Evolutionary conservation across 2,888 invertebrate species (phyloP), one percentile per base, ranked within the genome.

Genomic region (Chrysotoxum bicinctum): DNA sequence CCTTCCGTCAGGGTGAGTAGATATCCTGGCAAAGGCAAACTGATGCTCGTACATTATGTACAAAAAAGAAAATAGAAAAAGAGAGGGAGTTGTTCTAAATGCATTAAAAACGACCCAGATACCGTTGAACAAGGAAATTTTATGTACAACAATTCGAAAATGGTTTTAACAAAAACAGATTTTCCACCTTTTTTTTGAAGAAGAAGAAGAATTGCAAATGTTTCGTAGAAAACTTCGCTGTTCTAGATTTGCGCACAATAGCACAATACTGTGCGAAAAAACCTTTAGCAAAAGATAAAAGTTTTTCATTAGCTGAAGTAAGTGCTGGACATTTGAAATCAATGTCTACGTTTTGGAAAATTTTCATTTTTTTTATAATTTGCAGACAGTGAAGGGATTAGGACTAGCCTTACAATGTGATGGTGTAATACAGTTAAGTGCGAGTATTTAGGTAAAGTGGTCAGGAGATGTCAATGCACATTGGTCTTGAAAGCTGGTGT

Each of bases 211-310:
- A 64, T 64, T 21, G 21, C 69, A 75, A 56, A 80, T 52, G 14
- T 80, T 52, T 52, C 21, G 56, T 43, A 16, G 30, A 19, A 68
- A 16, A 48, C 35, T 50, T 60, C 10, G 50, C 14, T 35, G n/a
- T 74, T 56, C 48, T 23, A 69, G 73, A 50, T 69, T 12, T 69
- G 62, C 78, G 69, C 68, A 58, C 32, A 32, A 19, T 45, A 26
- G 1, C 12, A 64, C 45, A 64, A n/a, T 45, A 5, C 32, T 64
- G 45, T 64, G 40, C 8, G 0, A 6, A 43, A 62, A 60, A 14
- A 19, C 0, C 14, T 3, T 6, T 26, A 2, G 23, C n/a, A 23
- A 50, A 23, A 50, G 23, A 23, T 26, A 8, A 26, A 23, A 23
- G 6, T 14, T 23, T 50, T 50, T 1, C 48, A 50, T 23, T 50